Evolutionary conservation across 2,797 vertebrate genomes (phyloP).

Genomic region (Tokudaia tokunoshimensis): DNA sequence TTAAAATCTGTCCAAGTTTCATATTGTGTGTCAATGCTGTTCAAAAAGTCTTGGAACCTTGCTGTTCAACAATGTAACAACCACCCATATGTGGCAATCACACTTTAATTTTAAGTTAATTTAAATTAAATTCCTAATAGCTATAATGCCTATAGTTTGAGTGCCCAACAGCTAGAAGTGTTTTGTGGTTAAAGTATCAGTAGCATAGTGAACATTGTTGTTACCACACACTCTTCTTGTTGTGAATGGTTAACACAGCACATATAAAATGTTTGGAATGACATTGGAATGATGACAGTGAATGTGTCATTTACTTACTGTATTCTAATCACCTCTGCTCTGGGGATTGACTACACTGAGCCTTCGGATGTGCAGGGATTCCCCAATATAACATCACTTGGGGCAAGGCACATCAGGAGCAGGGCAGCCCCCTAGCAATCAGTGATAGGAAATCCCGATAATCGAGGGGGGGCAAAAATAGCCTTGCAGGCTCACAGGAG

Average conservation of each 20-base stretch:
- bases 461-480: too few relatives aligned
- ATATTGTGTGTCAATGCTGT: background rate
- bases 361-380: too few relatives aligned
- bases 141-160: background rate
- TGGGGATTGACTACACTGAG: too few relatives aligned
- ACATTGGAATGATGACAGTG: background rate
- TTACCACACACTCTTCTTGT: background rate
- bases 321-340: background rate
- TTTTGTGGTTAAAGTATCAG: background rate
- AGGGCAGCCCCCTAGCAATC: too few relatives aligned
- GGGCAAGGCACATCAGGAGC: too few relatives aligned
- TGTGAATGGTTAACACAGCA: background rate
- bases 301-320: background rate
- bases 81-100: background rate
- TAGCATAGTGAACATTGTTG: background rate
- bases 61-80: background rate
- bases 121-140: slow-evolving; percentile 12
- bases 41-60: background rate
- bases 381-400: too few relatives aligned
- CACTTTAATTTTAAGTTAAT: background rate
- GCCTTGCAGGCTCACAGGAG: too few relatives aligned
- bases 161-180: background rate
- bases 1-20: background rate
- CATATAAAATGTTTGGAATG: background rate
- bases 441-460: too few relatives aligned